Evolutionary conservation across 2,888 invertebrate species (phyloP), one percentile per base, ranked within the genome.

Genomic region (Euzophera pinguis): DNA sequence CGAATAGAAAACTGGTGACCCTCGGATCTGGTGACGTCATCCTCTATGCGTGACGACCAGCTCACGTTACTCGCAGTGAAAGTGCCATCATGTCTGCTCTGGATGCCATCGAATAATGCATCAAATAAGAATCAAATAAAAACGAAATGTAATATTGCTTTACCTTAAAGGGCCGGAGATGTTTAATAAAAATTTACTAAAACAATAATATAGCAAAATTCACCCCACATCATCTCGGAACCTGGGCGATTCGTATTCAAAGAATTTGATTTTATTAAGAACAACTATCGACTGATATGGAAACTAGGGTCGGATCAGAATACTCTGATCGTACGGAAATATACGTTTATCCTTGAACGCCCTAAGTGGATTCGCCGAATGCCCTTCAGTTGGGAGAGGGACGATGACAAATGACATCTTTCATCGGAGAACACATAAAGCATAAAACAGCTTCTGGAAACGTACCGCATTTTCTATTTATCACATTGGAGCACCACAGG

Each of bases 1-100:
- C 82, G 84, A 86, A 88, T 88, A 88, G 87, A 83, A 81, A 82
- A 75, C 69, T 73, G 67, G 77, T 84, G 85, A 83, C 84, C 84
- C 85, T 85, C 85, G 78, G 58, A 54, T 60, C 62, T 56, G 62
- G 71, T 83, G 84, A 85, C 84, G 84, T 75, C 73, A 75, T 62
- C 63, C 56, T 68, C 66, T 53, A 61, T 63, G 65, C 67, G 71
- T 79, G 77, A 81, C 79, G 75, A 71, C 69, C 67, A 63, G 71
- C 76, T 75, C 74, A 73, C 77, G 66, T 78, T 76, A 76, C 75
- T 67, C 49, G 58, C 63, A 62, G 69, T 60, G 73, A 71, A 69
- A 71, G 71, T 73, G 58, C 14, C 32, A 27, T 14, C 16, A 14
- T 34, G 45, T 45, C 45, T 45, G n/a, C 32, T 53, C 53, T 58